Percentiles rank a stretch among this genome's conserved stretches.
Evolutionary conservation across 2,797 vertebrate species (phyloP).

Genomic region (Falco peregrinus): DNA sequence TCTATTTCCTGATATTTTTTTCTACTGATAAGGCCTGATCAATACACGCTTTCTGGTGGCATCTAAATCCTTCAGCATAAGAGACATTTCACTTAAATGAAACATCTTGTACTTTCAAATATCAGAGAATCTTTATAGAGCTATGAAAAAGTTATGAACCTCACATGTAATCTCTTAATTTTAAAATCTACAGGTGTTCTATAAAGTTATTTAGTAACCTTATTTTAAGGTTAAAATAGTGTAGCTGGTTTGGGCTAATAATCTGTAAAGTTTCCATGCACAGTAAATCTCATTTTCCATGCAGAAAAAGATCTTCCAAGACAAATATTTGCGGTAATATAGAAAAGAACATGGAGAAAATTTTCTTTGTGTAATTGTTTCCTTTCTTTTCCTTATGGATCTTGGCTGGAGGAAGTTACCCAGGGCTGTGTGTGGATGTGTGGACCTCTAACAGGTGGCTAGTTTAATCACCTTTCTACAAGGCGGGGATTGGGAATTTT

Average conservation of each 20-base stretch:
- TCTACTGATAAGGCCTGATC: background rate
- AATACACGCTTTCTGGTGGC: background rate
- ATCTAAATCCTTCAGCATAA: background rate
- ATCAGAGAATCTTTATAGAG: background rate
- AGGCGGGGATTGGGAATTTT: background rate
- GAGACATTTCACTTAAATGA: background rate
- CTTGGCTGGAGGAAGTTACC: background rate
- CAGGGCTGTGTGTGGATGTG: background rate
- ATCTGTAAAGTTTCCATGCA: background rate
- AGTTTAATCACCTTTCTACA: background rate
- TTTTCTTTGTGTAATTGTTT: background rate
- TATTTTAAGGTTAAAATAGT: background rate
- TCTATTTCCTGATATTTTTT: background rate
- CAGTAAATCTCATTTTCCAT: background rate
- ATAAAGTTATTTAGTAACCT: background rate
- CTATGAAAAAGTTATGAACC: background rate
- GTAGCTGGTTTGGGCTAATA: background rate
- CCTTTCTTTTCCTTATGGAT: background rate
- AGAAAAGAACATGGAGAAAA: slow-evolving; percentile 1
- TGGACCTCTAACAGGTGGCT: background rate
- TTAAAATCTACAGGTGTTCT: background rate
- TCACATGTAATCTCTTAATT: background rate
- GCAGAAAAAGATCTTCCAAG: background rate
- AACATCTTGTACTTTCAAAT: background rate
- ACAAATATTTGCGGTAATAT: slow-evolving; percentile 41